phyloP scores from a whole-genome alignment of 2,113 vertebrate genomes.

The Silurus meridionalis region DNA sequence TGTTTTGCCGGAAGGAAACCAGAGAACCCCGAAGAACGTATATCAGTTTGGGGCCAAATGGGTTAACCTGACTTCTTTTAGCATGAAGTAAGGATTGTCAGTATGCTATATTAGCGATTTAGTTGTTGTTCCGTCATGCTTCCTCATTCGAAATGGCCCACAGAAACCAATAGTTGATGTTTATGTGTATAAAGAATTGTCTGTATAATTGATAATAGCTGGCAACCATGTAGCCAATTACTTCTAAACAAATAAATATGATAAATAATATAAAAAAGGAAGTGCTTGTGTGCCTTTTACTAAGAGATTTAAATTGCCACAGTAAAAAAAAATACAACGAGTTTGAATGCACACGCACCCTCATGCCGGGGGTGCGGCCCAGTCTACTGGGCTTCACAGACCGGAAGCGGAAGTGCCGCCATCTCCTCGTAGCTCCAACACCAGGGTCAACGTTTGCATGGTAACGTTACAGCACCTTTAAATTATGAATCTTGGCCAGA shows the following conservation, averaged over 20 bases:
- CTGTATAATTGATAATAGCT: not conserved
- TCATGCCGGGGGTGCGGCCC: constrained; percentile 67
- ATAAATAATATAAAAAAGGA: not conserved
- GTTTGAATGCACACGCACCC: no score
- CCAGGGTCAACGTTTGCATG: constrained; percentile 65
- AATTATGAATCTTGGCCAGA: constrained; percentile 15
- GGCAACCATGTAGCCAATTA: not conserved
- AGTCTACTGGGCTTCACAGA: constrained; percentile 57
- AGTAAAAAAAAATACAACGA: not conserved
- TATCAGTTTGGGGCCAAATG: not conserved
- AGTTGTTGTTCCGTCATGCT: not conserved
- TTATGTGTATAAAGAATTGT: not conserved
- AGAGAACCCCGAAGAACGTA: not conserved
- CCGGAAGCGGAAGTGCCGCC: constrained; percentile 81
- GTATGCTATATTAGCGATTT: not conserved
- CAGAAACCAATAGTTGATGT: not conserved
- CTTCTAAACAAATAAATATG: not conserved
- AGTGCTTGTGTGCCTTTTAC: not conserved
- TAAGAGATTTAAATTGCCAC: not conserved
- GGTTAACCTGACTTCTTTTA: not conserved
- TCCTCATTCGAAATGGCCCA: not conserved
- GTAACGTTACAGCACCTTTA: constrained; percentile 22
- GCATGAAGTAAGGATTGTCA: not conserved
- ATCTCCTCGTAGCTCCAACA: constrained; percentile 74
- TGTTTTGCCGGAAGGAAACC: not conserved